Evolutionary conservation across 2,888 invertebrate genomes (phyloP).

Genomic region (Anticlea derivata): DNA sequence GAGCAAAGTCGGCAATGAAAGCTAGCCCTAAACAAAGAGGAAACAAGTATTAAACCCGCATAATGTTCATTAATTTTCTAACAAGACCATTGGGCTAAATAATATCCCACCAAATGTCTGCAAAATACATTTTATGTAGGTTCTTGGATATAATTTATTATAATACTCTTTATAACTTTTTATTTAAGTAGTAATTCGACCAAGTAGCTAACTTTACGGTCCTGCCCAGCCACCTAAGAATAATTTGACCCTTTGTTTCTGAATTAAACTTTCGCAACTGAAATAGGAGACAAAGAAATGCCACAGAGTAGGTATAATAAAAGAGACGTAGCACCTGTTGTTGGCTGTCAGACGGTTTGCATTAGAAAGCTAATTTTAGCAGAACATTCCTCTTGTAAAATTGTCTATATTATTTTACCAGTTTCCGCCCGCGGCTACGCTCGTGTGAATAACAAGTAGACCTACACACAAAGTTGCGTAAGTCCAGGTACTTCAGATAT

Average conservation of each 20-base stretch:
- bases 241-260: slow-evolving; percentile 19
- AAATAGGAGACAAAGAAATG: slow-evolving; percentile 31
- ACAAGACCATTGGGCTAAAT: not conserved
- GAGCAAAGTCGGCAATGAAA: not conserved
- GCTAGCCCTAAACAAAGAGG: not conserved
- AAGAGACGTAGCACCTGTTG: slow-evolving; percentile 29
- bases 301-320: slow-evolving; percentile 10
- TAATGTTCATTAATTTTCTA: not conserved
- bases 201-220: slow-evolving; percentile 4
- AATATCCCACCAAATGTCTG: not conserved
- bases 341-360: slow-evolving; percentile 16
- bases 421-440: too few species aligned
- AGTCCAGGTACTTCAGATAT: too few species aligned
- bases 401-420: not conserved
- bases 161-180: not conserved
- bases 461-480: too few species aligned
- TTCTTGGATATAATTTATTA: not conserved
- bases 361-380: slow-evolving; percentile 23
- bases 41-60: not conserved
- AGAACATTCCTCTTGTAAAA: slow-evolving; percentile 1
- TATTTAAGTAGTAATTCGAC: slow-evolving; percentile 7
- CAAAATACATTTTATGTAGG: not conserved
- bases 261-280: slow-evolving; percentile 22
- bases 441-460: too few species aligned
- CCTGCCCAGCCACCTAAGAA: slow-evolving; percentile 4